Evolutionary conservation across 2,888 invertebrate species (phyloP), one percentile per base, ranked within the genome.

Genomic region (Lasioglossum oenotherae): DNA sequence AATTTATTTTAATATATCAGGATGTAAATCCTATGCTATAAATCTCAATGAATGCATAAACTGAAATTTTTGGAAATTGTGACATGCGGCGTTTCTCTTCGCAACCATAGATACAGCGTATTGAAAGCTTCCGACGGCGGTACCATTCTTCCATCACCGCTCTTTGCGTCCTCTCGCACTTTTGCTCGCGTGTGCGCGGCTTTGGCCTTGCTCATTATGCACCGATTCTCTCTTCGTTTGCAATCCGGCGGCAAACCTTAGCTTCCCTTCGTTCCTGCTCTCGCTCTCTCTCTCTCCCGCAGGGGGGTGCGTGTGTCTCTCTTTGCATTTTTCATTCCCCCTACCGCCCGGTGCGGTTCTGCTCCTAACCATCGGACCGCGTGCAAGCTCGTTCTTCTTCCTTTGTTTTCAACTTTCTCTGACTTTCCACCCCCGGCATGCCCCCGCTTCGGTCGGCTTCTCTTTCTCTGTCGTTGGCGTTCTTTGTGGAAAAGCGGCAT

Each of bases 401-500:
- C 85, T 85, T 81, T 74, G 80, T 67, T 77, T 71, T 57, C 64
- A 81, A 77, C 85, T 86, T 78, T 82, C 75, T 69, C 78, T 41
- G 78, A 74, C 78, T 78, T 73, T 57, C 72, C 53, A 41, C 71
- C 79, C 79, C 38, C 78, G 35, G 10, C 53, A 3, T n/a, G 10
- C 53, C 10, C 31, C 64, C 6, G 31, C 31, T 31, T 67, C 67
- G 35, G 77, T 57, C 60, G 46, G 57, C 44, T 16, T 73, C 69
- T 77, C 67, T 69, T 67, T 72, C 78, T 57, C 79, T 69, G 60
- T 75, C 67, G 27, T 23, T 23, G 27, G 46, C 19, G 74, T 57
- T 81, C 87, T 85, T 79, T 84, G 84, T 86, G 85, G 83, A 86
- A 90, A 88, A 89, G 78, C 90, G 82, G 87, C 86, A 90, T 90